Base-by-base conservation (phyloP, 2,113 vertebrate species). In the Chauna torquata region DNA sequence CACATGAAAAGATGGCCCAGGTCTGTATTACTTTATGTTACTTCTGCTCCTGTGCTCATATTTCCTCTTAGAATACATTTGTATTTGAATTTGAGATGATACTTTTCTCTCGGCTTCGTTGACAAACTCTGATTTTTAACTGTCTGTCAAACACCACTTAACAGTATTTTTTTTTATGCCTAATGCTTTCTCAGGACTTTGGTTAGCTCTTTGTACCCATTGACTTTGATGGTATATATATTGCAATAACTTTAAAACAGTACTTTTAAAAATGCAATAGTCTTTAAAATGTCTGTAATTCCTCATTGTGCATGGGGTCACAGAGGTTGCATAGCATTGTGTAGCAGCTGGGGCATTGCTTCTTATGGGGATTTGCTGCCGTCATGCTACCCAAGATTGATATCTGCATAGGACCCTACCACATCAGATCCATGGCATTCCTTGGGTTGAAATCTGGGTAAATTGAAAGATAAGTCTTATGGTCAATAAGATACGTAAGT, bases 401-500 rank as follows among this genome's bases (percentile, higher is more conserved):
- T 40, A 3, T 16, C 2, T 0, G 0, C n/a, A 36, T 16, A 36
- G 44, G 32, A 59, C 25, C n/a, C 19, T 32, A 12, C 42, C 50
- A 9, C 47, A 68, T 40, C 38, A 59, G 22, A 77, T 34, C 12
- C 50, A 5, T 42, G 27, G n/a, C 42, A 45, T 65, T 74, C 77
- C 11, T 1, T 36, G 10, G 25, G 12, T 2, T 82, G 68, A 57
- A 83, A 66, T 79, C n/a, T 42, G 49, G 25, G 15, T 75, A 47
- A 88, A 91, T 80, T 80, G 88, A 88, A 84, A 94, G 61, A 27
- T 28, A 27, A 12, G 5, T 61, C 79, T 95, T 59, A 12, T 30
- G 44, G 47, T 50, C 38, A 19, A 32, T 65, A 45, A 86, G 36
- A 58, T 40, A 27, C 17, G 2, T 47, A 47, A 58, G 28, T 86